These are phyloP conservation scores for Zaprionus taronus DNA, from an alignment of 1,140 invertebrate genomes.

Conservation along the genomic window DNA sequence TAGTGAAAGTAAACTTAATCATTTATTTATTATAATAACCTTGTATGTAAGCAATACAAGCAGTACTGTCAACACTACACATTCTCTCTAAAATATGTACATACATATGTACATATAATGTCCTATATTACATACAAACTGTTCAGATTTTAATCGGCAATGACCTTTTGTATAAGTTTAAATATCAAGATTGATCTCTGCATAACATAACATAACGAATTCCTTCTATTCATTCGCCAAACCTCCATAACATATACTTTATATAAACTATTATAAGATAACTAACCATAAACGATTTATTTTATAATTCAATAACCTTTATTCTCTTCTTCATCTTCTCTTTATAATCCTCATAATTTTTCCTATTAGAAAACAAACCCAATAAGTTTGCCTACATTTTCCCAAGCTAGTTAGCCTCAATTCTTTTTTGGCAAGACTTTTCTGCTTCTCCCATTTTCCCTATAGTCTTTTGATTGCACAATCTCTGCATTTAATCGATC, in stretches of 20 bases:
- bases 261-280: not conserved
- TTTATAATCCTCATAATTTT: not conserved
- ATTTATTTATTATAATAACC: not conserved
- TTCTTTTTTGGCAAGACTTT: not conserved
- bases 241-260: not conserved
- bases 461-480: conserved; percentile 24
- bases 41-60: not conserved
- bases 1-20: not conserved
- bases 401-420: not conserved
- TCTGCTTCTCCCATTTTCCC: not conserved
- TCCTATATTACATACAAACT: too few species aligned
- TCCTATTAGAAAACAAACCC: not conserved
- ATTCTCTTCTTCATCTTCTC: not conserved
- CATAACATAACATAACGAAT: too few species aligned
- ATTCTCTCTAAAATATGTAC: not conserved
- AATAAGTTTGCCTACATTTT: not conserved
- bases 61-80: not conserved
- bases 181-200: too few species aligned
- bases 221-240: not conserved
- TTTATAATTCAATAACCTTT: not conserved
- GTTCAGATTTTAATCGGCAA: fast-evolving
- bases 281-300: not conserved
- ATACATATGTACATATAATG: not conserved
- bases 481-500: conserved; percentile 49
- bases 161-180: too few species aligned